These are phyloP conservation scores for Elysia chlorotica DNA, from an alignment of 1,140 invertebrate species.

Conservation along the genomic window DNA sequence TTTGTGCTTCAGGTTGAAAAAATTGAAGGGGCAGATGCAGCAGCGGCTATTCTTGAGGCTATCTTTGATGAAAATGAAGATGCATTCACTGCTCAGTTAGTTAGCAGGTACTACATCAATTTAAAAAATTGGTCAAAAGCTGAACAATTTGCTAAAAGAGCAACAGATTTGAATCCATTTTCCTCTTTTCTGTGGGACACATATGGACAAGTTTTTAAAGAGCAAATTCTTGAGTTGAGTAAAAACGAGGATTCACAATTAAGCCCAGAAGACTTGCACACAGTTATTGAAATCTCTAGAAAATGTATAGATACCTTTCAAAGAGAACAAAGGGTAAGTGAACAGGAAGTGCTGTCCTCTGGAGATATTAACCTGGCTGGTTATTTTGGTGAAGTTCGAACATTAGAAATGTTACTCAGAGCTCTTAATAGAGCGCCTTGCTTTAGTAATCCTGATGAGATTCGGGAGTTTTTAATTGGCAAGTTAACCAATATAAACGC, in stretches of 20 bases:
- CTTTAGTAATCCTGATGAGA: slow-evolving; percentile 3
- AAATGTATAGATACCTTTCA: slow-evolving; percentile 7
- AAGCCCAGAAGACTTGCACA: not conserved
- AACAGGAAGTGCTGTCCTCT: not conserved
- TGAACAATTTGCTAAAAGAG: slow-evolving; percentile 28
- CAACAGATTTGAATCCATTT: slow-evolving; percentile 23
- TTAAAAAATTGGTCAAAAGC: slow-evolving; percentile 33
- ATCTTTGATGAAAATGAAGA: slow-evolving; percentile 30
- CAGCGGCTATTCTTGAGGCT: slow-evolving; percentile 24
- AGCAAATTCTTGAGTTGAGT: slow-evolving; percentile 21
- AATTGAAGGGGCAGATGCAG: slow-evolving; percentile 27
- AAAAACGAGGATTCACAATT: not conserved
- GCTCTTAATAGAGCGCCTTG: not conserved
- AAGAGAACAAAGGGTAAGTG: slow-evolving; percentile 8
- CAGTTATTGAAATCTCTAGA: no score
- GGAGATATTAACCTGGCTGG: slow-evolving; percentile 22
- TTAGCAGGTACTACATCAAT: slow-evolving; percentile 37
- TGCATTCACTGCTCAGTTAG: slow-evolving; percentile 36
- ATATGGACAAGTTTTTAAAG: slow-evolving; percentile 34
- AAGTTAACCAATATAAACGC: not conserved
- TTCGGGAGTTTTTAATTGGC: slow-evolving; percentile 28
- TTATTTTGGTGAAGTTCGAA: slow-evolving; percentile 34
- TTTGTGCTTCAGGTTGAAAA: slow-evolving; percentile 29
- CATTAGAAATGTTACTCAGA: slow-evolving; percentile 17
- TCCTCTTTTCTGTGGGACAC: slow-evolving; percentile 41